Evolutionary conservation across 2,888 invertebrate species (phyloP).

Genomic region (Zonitis immaculata): DNA sequence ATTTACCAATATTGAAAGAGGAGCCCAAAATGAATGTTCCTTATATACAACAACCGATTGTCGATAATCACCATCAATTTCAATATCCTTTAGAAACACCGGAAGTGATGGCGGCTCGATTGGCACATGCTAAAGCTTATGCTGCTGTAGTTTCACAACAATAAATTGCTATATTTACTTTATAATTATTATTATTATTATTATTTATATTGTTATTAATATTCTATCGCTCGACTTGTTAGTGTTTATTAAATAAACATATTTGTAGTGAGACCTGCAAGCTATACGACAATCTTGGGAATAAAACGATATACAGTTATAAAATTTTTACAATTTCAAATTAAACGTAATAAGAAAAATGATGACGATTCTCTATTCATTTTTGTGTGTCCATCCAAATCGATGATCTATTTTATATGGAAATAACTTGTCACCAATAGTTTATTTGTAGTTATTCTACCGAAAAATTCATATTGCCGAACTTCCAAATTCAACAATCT

Average conservation of each 20-base stretch:
- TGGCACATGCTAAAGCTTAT: slow-evolving; percentile 8
- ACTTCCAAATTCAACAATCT: too few relatives aligned
- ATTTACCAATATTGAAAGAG: slow-evolving; percentile 16
- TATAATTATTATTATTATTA: too few relatives aligned
- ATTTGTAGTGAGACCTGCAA: background rate
- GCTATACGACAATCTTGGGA: background rate
- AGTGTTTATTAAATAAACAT: background rate
- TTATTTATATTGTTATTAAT: background rate
- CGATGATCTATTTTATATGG: slow-evolving; percentile 1
- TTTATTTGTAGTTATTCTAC: background rate
- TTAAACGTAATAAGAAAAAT: background rate
- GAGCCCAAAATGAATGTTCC: background rate
- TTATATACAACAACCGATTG: background rate
- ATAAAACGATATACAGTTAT: background rate
- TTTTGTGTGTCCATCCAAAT: background rate
- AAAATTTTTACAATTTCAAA: background rate
- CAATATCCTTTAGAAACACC: slow-evolving; percentile 6
- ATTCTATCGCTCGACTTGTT: background rate
- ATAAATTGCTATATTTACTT: background rate
- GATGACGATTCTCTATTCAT: background rate
- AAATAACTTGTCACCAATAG: background rate
- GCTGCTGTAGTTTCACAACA: slow-evolving; percentile 3
- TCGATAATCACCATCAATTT: background rate
- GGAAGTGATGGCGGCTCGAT: slow-evolving; percentile 9
- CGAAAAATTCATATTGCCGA: background rate